Evolutionary conservation across 2,797 vertebrate species (phyloP).

Genomic region (Phataginus tricuspis): DNA sequence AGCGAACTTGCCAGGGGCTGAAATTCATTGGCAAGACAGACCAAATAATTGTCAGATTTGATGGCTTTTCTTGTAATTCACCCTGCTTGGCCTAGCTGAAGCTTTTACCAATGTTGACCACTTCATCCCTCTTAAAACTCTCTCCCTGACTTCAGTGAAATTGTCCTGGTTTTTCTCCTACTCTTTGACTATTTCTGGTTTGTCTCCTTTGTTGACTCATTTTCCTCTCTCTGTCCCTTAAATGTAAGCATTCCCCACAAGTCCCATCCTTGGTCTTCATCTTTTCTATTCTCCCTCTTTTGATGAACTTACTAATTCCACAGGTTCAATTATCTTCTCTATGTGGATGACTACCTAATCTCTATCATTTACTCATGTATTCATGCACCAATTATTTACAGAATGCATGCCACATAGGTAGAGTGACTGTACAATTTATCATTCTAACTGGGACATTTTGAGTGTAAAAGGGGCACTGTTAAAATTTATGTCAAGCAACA

Average conservation of each 20-base stretch:
- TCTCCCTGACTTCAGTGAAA: background rate
- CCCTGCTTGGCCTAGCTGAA: background rate
- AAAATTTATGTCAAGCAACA: background rate
- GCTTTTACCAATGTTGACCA: slow-evolving; percentile 37
- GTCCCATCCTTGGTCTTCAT: background rate
- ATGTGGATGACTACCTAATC: background rate
- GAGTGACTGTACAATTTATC: background rate
- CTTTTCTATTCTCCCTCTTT: background rate
- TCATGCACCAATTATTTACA: background rate
- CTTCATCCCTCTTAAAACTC: background rate
- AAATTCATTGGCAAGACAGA: background rate
- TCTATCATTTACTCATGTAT: background rate
- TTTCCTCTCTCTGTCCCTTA: background rate
- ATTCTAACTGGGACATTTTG: slow-evolving; percentile 2
- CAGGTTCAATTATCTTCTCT: background rate
- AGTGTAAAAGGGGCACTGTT: background rate
- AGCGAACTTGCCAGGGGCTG: no score
- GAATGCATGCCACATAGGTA: background rate
- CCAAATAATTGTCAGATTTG: slow-evolving; percentile 40
- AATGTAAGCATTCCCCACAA: background rate
- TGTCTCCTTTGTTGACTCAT: background rate
- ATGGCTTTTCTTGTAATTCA: slow-evolving; percentile 31
- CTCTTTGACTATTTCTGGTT: background rate
- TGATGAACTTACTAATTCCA: background rate
- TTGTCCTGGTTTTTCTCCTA: slow-evolving; percentile 18